These are phyloP conservation scores for Pelecanoides urinatrix DNA, from an alignment of 2,113 vertebrate species.

Conservation along the genomic window DNA sequence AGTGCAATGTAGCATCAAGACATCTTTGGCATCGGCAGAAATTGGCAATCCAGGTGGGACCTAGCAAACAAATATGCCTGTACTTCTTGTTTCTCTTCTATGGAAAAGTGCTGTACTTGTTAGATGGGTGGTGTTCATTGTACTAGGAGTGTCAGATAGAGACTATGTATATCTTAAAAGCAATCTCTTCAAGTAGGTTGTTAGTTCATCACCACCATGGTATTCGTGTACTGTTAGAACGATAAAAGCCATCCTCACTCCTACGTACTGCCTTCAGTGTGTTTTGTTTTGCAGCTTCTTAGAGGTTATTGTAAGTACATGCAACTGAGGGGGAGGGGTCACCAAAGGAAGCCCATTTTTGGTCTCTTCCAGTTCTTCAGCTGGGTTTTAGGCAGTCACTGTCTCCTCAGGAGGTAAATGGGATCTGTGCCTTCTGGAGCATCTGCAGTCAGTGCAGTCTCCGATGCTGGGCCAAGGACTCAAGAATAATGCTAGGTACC, in stretches of 20 bases:
- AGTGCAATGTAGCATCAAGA: neutral
- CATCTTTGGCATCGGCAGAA: neutral
- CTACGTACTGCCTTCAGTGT: neutral
- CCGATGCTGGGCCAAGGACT: neutral
- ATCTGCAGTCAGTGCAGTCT: neutral
- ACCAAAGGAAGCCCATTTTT: neutral
- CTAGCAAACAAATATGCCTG: neutral
- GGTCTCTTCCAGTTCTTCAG: neutral
- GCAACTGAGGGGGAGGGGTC: neutral
- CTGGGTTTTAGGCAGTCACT: neutral
- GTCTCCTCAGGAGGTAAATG: neutral
- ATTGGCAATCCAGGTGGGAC: neutral
- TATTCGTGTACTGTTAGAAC: neutral
- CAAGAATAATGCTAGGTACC: neutral
- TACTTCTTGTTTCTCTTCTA: neutral
- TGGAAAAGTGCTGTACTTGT: neutral
- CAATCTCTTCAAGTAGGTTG: neutral
- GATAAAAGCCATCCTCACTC: neutral
- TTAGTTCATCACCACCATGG: neutral
- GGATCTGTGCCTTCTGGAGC: neutral
- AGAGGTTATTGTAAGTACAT: neutral
- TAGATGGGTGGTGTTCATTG: neutral
- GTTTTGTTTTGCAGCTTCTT: neutral
- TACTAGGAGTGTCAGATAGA: neutral
- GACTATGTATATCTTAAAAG: neutral